phyloP scores from a whole-genome alignment of 1,140 invertebrate genomes.

The Euura saliciscinereae region DNA sequence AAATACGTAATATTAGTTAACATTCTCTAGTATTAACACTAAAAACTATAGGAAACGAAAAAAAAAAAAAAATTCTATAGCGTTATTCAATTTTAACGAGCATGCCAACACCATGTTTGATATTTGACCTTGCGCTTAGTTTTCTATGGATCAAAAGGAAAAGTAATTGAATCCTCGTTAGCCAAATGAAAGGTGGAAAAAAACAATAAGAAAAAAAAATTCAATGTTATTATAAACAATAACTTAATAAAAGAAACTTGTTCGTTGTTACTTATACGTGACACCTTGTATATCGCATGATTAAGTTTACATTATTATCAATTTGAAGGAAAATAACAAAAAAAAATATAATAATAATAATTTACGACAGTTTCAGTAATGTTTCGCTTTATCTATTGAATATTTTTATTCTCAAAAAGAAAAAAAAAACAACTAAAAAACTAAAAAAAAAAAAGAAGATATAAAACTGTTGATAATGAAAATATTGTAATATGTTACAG shows the following conservation, averaged over 20 bases:
- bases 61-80: constrained; percentile 27
- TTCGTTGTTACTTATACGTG: constrained; percentile 50
- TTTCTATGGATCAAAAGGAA: constrained; percentile 42
- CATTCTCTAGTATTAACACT: constrained; percentile 25
- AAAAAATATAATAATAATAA: neutral
- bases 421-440: too few species aligned
- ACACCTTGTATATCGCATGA: constrained; percentile 28
- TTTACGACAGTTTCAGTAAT: constrained; percentile 10
- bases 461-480: constrained; percentile 1
- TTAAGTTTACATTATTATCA: constrained; percentile 12
- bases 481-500: constrained; percentile 6
- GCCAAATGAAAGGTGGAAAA: constrained; percentile 30
- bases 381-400: neutral
- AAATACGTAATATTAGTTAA: constrained; percentile 4
- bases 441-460: neutral
- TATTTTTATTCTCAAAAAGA: neutral
- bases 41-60: constrained; percentile 19
- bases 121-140: constrained; percentile 47
- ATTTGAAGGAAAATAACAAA: neutral
- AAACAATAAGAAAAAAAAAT: constrained; percentile 36
- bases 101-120: constrained; percentile 42
- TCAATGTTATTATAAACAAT: constrained; percentile 54
- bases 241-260: constrained; percentile 55
- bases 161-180: constrained; percentile 37
- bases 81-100: constrained; percentile 36